Base-by-base conservation (phyloP, 2,797 vertebrate genomes). In the Alfaro cultratus region DNA sequence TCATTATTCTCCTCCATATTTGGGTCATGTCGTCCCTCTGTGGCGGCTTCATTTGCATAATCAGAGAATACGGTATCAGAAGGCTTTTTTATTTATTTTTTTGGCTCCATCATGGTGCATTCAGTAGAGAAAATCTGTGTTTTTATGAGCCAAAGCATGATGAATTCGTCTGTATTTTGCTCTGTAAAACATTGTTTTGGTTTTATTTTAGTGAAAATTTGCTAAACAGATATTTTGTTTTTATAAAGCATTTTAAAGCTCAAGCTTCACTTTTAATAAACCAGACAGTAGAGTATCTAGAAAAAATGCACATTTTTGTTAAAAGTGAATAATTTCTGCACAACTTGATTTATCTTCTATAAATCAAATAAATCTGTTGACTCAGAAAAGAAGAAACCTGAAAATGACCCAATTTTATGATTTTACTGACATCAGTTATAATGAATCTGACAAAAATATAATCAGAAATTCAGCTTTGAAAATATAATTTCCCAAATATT, bases 1-100 rank as follows among this genome's bases (percentile, higher is more conserved):
- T 88, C 81, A 87, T 86, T 87, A 90, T 92, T 93, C 89, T 79
- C 73, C 81, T 79, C 73, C 81, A 85, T 88, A 92, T 90, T 78
- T 88, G 80, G 80, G 88, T 92, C 91, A 93, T 75, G 39, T 46
- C 79, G 73, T 91, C 88, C 82, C 87, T 23, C 13, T 76, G 81
- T 83, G 75, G 76, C 23, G 62, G 15, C 67, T 8, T 72, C 12
- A 88, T 92, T 82, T 93, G 74, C 90, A 93, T 92, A 94, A 93
- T 92, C 93, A 84, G 81, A 85, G 49, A 76, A 82, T 31, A 88
- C 77, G 82, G 49, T 82, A 84, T 81, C 75, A 86, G 73, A 84
- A 53, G 62, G 57, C 71, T 55, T 21, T 57, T 36, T 60, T 34
- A 34, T 46, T 46, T 73, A 21, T n/a, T 62, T 45, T 21, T 57